phyloP scores from a whole-genome alignment of 1,140 invertebrate species.

The Drosophila kanapiae region DNA sequence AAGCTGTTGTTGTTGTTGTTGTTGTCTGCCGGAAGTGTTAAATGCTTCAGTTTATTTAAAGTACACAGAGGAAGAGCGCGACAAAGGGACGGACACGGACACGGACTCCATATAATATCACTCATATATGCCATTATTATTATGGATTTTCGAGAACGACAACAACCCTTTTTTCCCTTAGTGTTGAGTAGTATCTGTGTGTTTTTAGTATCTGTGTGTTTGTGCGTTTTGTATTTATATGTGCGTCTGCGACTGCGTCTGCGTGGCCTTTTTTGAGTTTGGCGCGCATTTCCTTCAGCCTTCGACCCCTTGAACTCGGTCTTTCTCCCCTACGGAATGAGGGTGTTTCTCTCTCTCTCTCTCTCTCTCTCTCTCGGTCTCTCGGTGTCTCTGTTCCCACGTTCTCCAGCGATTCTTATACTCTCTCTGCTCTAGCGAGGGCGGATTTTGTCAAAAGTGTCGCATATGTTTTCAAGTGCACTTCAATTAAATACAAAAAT shows the following conservation, averaged over 20 bases:
- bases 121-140: conserved; percentile 82
- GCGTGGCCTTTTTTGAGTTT: conserved; percentile 59
- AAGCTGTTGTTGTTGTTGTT: conserved; percentile 47
- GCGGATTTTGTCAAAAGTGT: conserved; percentile 68
- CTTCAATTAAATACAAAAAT: conserved; percentile 65
- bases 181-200: conserved; percentile 3
- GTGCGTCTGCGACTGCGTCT: conserved; percentile 54
- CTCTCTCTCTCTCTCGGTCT: conserved; percentile 1
- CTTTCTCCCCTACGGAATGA: conserved; percentile 28
- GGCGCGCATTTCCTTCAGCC: conserved; percentile 69
- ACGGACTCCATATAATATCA: conserved; percentile 60
- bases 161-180: conserved; percentile 60
- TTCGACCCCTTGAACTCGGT: conserved; percentile 44
- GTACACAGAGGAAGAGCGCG: conserved; percentile 47
- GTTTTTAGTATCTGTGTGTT: conserved; percentile 8
- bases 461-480: conserved; percentile 82
- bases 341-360: conserved; percentile 51
- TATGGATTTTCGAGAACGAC: conserved; percentile 58
- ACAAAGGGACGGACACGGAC: neutral
- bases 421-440: conserved; percentile 25
- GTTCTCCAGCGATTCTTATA: conserved; percentile 6
- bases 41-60: conserved; percentile 83
- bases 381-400: conserved; percentile 33
- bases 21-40: conserved; percentile 80
- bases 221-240: conserved; percentile 16